Evolutionary conservation across 2,113 vertebrate genomes (phyloP), one percentile per base, ranked within the genome.

Genomic region (Orycteropus afer): DNA sequence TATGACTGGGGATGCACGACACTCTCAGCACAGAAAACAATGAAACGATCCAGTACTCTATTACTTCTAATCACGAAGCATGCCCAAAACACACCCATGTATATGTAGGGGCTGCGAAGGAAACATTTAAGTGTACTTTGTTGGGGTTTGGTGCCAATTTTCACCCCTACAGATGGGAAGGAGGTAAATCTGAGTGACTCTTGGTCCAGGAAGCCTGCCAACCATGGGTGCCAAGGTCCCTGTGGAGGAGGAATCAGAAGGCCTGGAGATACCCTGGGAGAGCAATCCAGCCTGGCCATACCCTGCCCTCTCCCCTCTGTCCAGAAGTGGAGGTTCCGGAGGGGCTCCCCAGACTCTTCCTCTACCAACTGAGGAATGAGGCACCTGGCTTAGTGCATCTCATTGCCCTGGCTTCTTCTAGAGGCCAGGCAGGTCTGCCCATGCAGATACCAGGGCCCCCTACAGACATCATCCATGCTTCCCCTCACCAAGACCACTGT

Each of bases 1-100:
- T 83, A 87, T 89, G 96, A 91, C 95, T 86, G 97, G 95, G 84
- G 74, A 45, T 97, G 49, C 96, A 98, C 98, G 98, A 98, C 97
- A 98, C 97, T 97, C 98, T 97, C 92, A 85, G 84, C 96, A 97
- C 98, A 96, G 97, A 98, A 97, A 10, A 95, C 98, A 97, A 97
- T 96, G 97, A 97, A 59, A 92, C 93, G 95, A 95, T 98, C 94
- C 14, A 86, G 51, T 92, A 93, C 95, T 97, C 97, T 97, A 25
- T 34, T 11, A 12, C 42, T n/a, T 27, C 37, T 55, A 7, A 51
- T 29, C 11, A 61, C n/a, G 34, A 78, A 40, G n/a, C 1, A 1
- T 32, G 74, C 13, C 22, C 78, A 45, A 27, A 65, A 9, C 17
- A 25, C 18, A 37, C 34, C 34, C 6, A 49, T 29, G 3, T 32